phyloP scores from a whole-genome alignment of 2,113 vertebrate genomes.

The Cepphus grylle region DNA sequence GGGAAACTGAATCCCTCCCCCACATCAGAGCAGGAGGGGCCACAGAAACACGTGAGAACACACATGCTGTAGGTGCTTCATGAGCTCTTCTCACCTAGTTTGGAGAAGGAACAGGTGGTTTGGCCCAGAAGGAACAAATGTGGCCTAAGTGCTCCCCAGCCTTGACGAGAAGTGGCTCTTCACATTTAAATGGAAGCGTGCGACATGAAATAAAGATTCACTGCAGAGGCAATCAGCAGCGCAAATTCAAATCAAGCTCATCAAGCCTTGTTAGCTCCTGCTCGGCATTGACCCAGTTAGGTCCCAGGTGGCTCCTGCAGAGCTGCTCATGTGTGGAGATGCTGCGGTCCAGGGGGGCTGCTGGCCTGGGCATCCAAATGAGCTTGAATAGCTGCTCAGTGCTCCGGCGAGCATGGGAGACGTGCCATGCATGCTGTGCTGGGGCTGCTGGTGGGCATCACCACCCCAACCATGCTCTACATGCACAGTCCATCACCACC shows the following conservation, averaged over 20 bases:
- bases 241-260: background rate
- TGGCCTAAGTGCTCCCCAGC: background rate
- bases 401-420: accelerated
- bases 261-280: background rate
- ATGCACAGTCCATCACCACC: accelerated
- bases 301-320: background rate
- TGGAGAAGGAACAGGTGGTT: background rate
- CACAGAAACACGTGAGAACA: background rate
- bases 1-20: background rate
- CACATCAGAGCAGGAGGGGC: no score
- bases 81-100: background rate
- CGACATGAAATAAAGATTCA: background rate
- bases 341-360: background rate
- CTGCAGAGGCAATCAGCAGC: background rate
- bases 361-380: background rate
- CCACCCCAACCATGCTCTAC: no score
- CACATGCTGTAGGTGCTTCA: accelerated
- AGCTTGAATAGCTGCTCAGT: background rate
- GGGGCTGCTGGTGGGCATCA: background rate
- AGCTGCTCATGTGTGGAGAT: background rate
- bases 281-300: background rate
- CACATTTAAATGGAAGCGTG: background rate
- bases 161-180: background rate
- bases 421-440: background rate
- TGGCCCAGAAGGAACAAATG: background rate